Percentiles rank a stretch among this genome's conserved stretches.
Conservation (phyloP, 2,113 vertebrate species). For the Malurus elegans region DNA sequence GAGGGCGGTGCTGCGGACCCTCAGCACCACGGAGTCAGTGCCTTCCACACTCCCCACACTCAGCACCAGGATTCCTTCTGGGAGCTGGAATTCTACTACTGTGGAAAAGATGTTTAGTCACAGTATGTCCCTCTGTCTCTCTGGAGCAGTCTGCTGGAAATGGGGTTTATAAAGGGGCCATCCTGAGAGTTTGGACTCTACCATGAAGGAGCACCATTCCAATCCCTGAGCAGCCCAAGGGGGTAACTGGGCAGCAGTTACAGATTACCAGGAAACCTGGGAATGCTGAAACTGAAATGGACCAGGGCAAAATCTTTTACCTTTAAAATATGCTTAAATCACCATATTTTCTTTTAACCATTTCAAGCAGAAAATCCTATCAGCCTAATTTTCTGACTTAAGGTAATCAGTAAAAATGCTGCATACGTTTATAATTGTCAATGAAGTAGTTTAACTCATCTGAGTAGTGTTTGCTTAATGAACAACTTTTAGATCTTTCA, state of each 20-base stretch:
- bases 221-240: rapidly evolving
- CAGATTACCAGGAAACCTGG: background rate
- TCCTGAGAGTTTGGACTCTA: background rate
- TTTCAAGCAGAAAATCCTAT: background rate
- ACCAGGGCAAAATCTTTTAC: background rate
- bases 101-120: background rate
- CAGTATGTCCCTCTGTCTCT: background rate
- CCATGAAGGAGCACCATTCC: background rate
- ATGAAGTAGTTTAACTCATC: background rate
- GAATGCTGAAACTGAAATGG: background rate
- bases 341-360: background rate
- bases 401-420: background rate
- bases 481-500: background rate
- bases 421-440: background rate
- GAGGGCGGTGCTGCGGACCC: rapidly evolving
- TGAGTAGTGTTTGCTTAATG: background rate
- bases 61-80: background rate
- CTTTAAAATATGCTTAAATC: background rate
- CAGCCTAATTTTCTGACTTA: background rate
- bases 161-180: background rate
- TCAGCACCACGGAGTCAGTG: background rate
- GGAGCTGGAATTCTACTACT: background rate
- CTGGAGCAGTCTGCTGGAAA: background rate
- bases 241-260: background rate
- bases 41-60: background rate